Percentiles rank a stretch among this genome's conserved stretches.
phyloP scores from a whole-genome alignment of 1,140 invertebrate genomes.

The Babylonia areolata region DNA sequence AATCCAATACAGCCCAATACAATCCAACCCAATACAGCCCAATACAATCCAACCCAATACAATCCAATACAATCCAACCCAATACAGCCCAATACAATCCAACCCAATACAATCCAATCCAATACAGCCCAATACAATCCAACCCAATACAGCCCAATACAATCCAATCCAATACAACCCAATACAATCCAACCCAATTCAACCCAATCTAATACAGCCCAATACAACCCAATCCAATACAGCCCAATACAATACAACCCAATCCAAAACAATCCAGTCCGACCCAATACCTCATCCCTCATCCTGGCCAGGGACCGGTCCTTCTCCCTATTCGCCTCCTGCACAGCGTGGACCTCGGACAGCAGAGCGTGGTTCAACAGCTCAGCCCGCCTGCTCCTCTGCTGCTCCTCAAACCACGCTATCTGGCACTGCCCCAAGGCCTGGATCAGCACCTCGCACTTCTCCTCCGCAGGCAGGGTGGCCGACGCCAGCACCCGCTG shows the following conservation, averaged over 20 bases:
- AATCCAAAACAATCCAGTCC: neutral
- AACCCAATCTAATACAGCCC: neutral
- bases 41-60: too few relatives aligned
- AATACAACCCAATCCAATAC: neutral
- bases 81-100: too few relatives aligned
- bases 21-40: too few relatives aligned
- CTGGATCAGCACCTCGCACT: constrained; percentile 14
- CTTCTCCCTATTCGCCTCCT: neutral
- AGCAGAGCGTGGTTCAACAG: neutral
- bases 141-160: too few relatives aligned
- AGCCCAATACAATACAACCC: neutral
- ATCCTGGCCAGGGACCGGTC: too few relatives aligned
- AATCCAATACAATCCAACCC: too few relatives aligned
- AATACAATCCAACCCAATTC: too few relatives aligned
- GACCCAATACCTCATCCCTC: neutral
- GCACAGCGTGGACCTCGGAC: neutral
- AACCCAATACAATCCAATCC: too few relatives aligned
- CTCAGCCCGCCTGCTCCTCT: neutral
- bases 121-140: too few relatives aligned
- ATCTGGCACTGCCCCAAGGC: neutral
- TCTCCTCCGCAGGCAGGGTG: neutral
- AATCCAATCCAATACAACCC: too few relatives aligned
- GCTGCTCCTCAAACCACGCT: neutral
- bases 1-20: too few relatives aligned
- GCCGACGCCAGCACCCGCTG: neutral